Base-by-base conservation (phyloP, 2,888 invertebrate species). In the Azorinus chamasolen region DNA sequence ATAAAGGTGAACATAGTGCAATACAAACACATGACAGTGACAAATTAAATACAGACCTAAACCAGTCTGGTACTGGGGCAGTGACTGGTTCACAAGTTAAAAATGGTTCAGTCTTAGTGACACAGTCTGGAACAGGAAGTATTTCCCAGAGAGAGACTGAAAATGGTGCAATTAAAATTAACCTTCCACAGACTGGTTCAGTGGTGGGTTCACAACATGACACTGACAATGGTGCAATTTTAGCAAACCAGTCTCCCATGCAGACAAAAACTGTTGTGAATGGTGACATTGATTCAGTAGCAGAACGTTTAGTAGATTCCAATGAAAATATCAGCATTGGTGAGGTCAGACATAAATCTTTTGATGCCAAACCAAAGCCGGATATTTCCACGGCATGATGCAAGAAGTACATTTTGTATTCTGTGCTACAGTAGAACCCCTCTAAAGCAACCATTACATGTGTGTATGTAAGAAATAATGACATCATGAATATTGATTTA, bases 1-100 rank as follows among this genome's bases (percentile, higher is more conserved):
- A 45, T 45, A 32, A 41, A 18, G 59, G 32, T 24, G 59, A 72
- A 43, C 16, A 43, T 37, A 58, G 74, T 75, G 74, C 74, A 75
- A 75, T 75, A 75, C 32, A 32, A 32, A 32, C 32, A 32, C 32
- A 32, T 6, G 5, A 32, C 32, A 32, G 10, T 32, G 32, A 32
- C 10, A 32, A 6, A 32, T 32, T 10, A 32, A 32, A 4, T 54
- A 62, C 62, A 46, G 62, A 62, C 62, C 69, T 50, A 65, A 41
- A 43, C 50, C 46, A 63, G 55, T 54, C 64, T 46, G 71, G 57
- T 46, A 57, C 20, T 46, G 62, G 46, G 43, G 55, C 27, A 48
- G 51, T 61, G 69, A 72, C 71, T 72, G 71, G 59, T 57, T 41
- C 48, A 43, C 50, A 71, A 18, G 24, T 50, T 57, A 43, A 22